These are phyloP conservation scores for Carposina sasakii DNA, from an alignment of 1,140 invertebrate genomes.

Conservation along the genomic window DNA sequence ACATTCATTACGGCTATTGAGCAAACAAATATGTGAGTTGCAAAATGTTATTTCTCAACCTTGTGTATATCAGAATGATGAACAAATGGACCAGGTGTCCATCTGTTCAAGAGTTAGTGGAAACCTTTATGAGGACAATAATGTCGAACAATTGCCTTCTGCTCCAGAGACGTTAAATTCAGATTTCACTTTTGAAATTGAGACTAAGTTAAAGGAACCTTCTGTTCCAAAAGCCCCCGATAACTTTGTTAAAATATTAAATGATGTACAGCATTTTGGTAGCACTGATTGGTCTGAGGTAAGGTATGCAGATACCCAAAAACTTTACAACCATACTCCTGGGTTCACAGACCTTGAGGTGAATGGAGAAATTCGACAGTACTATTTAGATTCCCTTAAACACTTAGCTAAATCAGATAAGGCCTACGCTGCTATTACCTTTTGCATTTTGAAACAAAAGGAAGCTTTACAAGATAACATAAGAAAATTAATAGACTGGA, in stretches of 20 bases:
- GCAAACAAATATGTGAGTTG: no score
- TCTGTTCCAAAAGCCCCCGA: background rate
- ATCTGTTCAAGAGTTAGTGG: no score
- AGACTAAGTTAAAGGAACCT: background rate
- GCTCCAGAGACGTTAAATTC: no score
- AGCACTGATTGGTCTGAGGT: background rate
- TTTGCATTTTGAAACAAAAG: slow-evolving; percentile 4
- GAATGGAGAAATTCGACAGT: background rate
- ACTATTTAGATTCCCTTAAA: no score
- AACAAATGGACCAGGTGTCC: no score
- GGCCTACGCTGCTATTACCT: background rate
- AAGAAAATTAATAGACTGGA: background rate
- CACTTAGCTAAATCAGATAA: background rate
- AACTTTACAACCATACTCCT: background rate
- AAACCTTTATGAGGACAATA: no score
- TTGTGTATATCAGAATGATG: no score
- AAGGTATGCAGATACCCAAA: slow-evolving; percentile 1
- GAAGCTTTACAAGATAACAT: background rate
- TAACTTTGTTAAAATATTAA: background rate
- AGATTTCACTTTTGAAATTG: background rate
- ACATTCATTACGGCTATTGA: no score
- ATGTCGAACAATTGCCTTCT: no score
- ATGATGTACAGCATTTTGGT: background rate
- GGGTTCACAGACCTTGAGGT: background rate
- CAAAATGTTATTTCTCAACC: no score